Base-by-base conservation (phyloP, 1,140 invertebrate genomes). In the Lasaia peninsularis region DNA sequence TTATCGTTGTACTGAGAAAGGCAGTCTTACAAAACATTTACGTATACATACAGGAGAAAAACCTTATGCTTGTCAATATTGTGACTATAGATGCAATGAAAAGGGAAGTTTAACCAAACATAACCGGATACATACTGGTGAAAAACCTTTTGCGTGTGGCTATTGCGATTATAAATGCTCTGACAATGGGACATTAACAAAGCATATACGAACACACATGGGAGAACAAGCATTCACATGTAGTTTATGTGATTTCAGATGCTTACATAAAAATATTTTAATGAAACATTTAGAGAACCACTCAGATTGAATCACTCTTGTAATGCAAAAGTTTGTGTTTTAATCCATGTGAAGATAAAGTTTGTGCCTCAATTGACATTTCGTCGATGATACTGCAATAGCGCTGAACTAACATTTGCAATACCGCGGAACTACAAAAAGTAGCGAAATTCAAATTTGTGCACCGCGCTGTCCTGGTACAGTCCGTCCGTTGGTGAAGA, bases 1-100 rank as follows among this genome's bases (percentile, higher is more conserved):
- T n/a, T 48, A 48, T 24, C 44, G 44, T 48, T 48, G 44, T 7
- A 48, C 20, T 18, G 44, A 48, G 21, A 48, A 48, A 20, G 44
- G 44, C 2, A 48, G 44, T 5, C n/a, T 48, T 21, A 48, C 44
- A 2, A 48, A 48, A n/a, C 44, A 48, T 48, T 9, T 48, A n/a
- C 10, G 44, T 4, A 48, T 48, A 6, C 44, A 48, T 6, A 48
- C 44, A 2, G 44, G 44, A 2, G 44, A 48, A 9, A 48, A 48
- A 10, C 44, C 44, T 2, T 48, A 48, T 48, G 7, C 18, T 0
- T 48, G 44, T 20, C 7, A 18, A 5, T 48, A 48, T 48, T 48
- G 40, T n/a, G 40, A 48, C 20, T 48, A 48, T 20, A 11, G 40
- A 11, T 48, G 40, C 18, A 48, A 10, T 0, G 40, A 48, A n/a